These are phyloP conservation scores for Caenorhabditis doughertyi DNA, from an alignment of 2,888 invertebrate species.

Conservation along the genomic window DNA sequence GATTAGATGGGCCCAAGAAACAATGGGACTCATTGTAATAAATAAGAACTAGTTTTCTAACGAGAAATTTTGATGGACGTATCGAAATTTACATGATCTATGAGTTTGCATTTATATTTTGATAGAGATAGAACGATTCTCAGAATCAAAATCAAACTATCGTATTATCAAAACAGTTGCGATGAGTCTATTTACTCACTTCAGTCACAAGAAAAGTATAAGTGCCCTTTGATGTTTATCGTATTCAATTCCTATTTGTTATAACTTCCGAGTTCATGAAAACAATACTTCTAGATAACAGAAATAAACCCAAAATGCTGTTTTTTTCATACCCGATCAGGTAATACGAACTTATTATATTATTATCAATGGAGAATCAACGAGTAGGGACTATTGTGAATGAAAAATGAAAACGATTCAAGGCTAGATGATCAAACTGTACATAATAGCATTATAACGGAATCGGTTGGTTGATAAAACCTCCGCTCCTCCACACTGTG, in stretches of 20 bases:
- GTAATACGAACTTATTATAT: background rate
- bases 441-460: slow-evolving; percentile 60
- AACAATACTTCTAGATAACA: background rate
- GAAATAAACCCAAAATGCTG: background rate
- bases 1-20: no score
- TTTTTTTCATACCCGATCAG: slow-evolving; percentile 9
- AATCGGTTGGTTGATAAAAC: slow-evolving; percentile 36
- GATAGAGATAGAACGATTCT: no score
- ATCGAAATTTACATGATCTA: no score
- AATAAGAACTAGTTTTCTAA: background rate
- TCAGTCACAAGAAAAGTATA: background rate
- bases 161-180: no score
- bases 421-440: slow-evolving; percentile 44
- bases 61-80: no score
- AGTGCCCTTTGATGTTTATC: background rate
- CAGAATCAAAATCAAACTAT: no score
- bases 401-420: background rate
- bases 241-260: background rate
- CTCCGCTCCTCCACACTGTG: slow-evolving; percentile 8
- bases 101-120: no score
- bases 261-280: background rate
- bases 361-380: slow-evolving; percentile 15
- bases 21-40: no score
- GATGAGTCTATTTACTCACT: background rate
- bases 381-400: background rate